Base-by-base conservation (phyloP, 2,888 invertebrate genomes). In the Ophioninae sp. region DNA sequence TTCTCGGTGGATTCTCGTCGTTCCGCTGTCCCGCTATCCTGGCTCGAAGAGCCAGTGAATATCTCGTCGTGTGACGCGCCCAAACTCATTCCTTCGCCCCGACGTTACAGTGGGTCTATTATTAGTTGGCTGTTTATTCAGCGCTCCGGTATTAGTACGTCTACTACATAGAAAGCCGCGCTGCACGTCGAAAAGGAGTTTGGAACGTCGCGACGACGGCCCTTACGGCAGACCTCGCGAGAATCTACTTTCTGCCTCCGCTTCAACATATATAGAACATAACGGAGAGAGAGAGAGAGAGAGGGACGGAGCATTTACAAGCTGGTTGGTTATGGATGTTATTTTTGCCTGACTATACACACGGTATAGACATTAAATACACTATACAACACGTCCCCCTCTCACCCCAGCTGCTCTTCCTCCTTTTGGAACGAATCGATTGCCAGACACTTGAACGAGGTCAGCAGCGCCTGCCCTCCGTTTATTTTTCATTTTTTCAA, bases 61-160 rank as follows among this genome's bases (percentile, higher is more conserved):
- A 50, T 75, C 17, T 75, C 65, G 13, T 67, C 64, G 37, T 44
- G 30, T 39, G 41, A 30, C 20, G 65, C 57, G 3, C 69, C 73
- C 76, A 72, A 78, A 78, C 72, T 44, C 70, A 62, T 81, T 81
- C 67, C 76, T 70, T 79, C 78, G 65, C 74, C 80, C 65, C 64
- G 44, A 74, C 78, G 81, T 44, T 30, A 84, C 84, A 78, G 79
- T 70, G 72, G 44, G 21, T 61, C 84, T 84, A 84, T 84, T 84
- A 84, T 84, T 84, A 84, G 84, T 81, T 76, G 72, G 61, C 79
- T 84, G 84, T 84, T 84, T 84, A 84, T 84, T 84, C 84, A 84
- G 84, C 62, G 75, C 79, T 78, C 73, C 73, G n/a, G 20, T 82
- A 81, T 79, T 79, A 73, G 73, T 79, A 37, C 64, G 37, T 20